A percentile compares a stretch with the other conserved stretches of the same genome.
These are phyloP conservation scores for Dynastes tityus DNA, from an alignment of 2,888 invertebrate genomes.

Conservation along the genomic window DNA sequence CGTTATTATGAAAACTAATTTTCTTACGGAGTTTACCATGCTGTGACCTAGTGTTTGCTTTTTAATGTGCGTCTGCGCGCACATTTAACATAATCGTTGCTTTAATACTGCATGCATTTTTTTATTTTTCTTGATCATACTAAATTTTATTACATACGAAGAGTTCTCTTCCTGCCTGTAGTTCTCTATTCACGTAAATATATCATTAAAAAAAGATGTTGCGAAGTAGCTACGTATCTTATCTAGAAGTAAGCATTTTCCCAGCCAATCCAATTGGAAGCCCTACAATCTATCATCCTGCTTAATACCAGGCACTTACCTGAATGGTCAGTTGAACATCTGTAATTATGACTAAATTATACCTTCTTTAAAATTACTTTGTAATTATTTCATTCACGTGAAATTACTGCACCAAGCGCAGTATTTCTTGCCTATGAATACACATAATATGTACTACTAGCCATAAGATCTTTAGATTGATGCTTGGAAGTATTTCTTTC, in stretches of 20 bases:
- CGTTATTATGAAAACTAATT: no score
- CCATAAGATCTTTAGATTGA: not conserved
- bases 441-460: not conserved
- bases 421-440: not conserved
- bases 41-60: no score
- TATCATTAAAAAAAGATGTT: no score
- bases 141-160: no score
- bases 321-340: not conserved
- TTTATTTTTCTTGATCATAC: no score
- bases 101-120: no score
- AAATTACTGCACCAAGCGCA: not conserved
- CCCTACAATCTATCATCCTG: not conserved
- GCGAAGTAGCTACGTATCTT: not conserved
- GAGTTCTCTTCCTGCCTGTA: no score
- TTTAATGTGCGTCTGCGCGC: no score
- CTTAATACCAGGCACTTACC: not conserved
- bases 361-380: slow-evolving; percentile 17
- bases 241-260: not conserved
- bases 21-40: no score
- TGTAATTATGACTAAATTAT: slow-evolving; percentile 4
- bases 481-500: not conserved
- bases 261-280: not conserved
- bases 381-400: slow-evolving; percentile 13
- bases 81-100: no score
- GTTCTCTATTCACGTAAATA: no score